Evolutionary conservation across 2,113 vertebrate species (phyloP).

Genomic region (Ceratotherium simum): DNA sequence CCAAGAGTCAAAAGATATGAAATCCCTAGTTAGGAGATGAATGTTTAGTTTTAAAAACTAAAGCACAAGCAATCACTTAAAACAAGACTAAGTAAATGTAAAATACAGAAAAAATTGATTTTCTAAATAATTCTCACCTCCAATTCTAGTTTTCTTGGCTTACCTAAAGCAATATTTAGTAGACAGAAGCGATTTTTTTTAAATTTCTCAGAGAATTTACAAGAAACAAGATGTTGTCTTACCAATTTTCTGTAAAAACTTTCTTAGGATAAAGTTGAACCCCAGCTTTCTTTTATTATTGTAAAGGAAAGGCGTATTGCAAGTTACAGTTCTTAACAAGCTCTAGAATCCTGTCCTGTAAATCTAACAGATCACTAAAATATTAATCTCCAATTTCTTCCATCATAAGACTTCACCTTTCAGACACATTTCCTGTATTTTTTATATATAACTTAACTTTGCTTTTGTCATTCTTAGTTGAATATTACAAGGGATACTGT

Average conservation of each 20-base stretch:
- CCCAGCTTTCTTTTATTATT: not conserved
- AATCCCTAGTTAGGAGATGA: not conserved
- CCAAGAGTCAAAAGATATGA: not conserved
- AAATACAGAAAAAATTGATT: not conserved
- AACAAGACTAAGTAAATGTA: not conserved
- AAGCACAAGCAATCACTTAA: not conserved
- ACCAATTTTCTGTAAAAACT: not conserved
- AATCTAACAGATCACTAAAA: not conserved
- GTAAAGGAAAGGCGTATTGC: not conserved
- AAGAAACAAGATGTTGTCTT: not conserved
- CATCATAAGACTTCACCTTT: not conserved
- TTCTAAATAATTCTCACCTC: not conserved
- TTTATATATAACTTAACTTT: not conserved
- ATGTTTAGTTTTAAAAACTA: constrained; percentile 37
- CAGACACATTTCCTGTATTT: not conserved
- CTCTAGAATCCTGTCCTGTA: not conserved
- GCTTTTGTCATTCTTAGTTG: not conserved
- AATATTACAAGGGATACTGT: not conserved
- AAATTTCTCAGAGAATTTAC: not conserved
- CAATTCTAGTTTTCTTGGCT: constrained; percentile 53
- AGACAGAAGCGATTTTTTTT: not conserved
- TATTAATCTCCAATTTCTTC: not conserved
- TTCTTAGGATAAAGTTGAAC: not conserved
- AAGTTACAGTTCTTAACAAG: not conserved
- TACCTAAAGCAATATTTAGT: not conserved